Evolutionary conservation across 2,888 invertebrate genomes (phyloP).

Genomic region (Chloromyia formosa): DNA sequence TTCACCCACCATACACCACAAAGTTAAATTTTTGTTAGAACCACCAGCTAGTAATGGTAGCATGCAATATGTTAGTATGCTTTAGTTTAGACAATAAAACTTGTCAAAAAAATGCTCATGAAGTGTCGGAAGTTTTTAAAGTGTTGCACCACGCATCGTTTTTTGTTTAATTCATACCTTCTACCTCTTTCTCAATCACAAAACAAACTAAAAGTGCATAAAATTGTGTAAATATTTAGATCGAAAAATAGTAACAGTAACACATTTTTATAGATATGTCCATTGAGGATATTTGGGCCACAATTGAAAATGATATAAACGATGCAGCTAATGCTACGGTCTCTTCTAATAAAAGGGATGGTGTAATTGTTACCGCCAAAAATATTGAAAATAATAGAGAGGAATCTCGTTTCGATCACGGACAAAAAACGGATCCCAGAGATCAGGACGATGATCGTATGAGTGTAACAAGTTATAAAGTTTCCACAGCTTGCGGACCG

Average conservation of each 20-base stretch:
- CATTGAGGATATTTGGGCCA: slow-evolving; percentile 62
- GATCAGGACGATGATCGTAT: slow-evolving; percentile 6
- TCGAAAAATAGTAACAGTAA: not conserved
- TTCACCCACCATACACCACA: no score
- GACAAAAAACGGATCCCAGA: not conserved
- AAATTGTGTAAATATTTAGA: slow-evolving; percentile 1
- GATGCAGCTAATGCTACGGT: slow-evolving; percentile 56
- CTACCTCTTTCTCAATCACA: not conserved
- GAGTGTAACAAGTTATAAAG: slow-evolving; percentile 55
- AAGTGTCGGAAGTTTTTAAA: not conserved
- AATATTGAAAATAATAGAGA: not conserved
- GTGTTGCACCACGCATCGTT: not conserved
- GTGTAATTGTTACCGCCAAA: slow-evolving; percentile 6
- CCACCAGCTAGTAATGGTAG: no score
- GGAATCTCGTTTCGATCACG: not conserved
- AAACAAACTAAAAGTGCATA: not conserved
- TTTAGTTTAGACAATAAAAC: not conserved
- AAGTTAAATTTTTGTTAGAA: no score
- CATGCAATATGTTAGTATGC: no score
- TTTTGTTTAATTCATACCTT: not conserved
- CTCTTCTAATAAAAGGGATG: slow-evolving; percentile 42
- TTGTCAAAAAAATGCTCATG: not conserved
- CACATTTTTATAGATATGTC: slow-evolving; percentile 50
- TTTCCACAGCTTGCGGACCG: slow-evolving; percentile 72
- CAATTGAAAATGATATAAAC: slow-evolving; percentile 62